These are phyloP conservation scores for Cephus runcator DNA, from an alignment of 2,888 invertebrate species.

Conservation along the genomic window DNA sequence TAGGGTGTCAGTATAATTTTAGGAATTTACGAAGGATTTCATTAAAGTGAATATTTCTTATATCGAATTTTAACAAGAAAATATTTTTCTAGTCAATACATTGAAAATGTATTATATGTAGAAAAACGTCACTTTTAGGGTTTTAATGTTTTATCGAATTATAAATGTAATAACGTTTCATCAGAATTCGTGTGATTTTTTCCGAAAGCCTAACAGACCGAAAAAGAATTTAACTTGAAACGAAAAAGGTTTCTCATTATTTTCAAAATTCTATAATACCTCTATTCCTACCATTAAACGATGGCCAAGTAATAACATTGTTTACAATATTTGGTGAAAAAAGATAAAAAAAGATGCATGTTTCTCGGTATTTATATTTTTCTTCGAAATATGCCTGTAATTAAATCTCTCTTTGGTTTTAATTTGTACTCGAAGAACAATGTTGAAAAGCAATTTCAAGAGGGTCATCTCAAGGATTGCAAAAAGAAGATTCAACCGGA, in stretches of 20 bases:
- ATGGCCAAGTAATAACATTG: background rate
- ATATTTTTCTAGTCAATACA: background rate
- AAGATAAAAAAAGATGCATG: too few species aligned
- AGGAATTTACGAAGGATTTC: background rate
- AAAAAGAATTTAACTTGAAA: background rate
- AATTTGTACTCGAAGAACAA: too few species aligned
- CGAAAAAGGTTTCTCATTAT: background rate
- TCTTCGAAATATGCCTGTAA: too few species aligned
- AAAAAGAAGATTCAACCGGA: too few species aligned
- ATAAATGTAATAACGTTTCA: background rate
- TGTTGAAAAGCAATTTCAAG: too few species aligned
- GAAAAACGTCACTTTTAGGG: background rate
- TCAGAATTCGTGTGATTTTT: background rate
- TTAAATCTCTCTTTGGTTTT: too few species aligned
- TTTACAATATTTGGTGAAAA: background rate
- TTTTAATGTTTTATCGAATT: background rate
- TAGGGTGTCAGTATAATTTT: background rate
- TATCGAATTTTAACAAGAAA: background rate
- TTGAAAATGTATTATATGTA: too few species aligned
- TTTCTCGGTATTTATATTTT: too few species aligned
- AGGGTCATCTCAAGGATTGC: too few species aligned
- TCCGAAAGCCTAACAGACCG: background rate
- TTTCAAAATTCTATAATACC: background rate
- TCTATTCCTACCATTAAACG: background rate
- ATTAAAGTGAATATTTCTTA: background rate